phyloP scores from a whole-genome alignment of 2,113 vertebrate species.

The Cottus gobio region DNA sequence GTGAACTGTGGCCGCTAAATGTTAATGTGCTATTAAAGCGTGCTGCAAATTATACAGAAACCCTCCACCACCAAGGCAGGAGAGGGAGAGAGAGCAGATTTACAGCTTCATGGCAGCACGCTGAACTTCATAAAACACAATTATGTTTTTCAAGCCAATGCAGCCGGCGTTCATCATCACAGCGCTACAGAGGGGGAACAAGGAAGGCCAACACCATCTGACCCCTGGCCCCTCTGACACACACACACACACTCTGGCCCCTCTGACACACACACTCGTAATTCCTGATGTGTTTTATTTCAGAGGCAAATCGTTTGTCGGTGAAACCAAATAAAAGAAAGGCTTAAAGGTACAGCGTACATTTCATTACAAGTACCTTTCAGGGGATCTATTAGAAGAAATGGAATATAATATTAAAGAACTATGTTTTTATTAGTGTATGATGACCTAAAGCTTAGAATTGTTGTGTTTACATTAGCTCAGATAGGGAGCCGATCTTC shows the following conservation, averaged over 20 bases:
- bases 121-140: slow-evolving; percentile 59
- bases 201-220: background rate
- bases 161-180: slow-evolving; percentile 44
- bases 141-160: slow-evolving; percentile 54
- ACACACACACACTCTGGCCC: background rate
- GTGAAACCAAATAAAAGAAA: background rate
- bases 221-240: background rate
- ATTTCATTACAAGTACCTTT: too few relatives aligned
- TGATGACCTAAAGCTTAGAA: background rate
- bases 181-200: background rate
- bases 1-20: slow-evolving; percentile 51
- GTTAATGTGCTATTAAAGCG: slow-evolving; percentile 67
- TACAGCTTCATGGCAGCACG: slow-evolving; percentile 29
- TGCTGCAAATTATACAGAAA: slow-evolving; percentile 53
- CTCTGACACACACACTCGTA: background rate
- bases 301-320: background rate
- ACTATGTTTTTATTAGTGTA: background rate
- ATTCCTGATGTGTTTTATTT: background rate
- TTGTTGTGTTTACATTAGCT: background rate
- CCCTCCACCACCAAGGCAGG: slow-evolving; percentile 32
- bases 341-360: background rate
- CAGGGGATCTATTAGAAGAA: background rate
- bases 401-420: background rate
- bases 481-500: background rate
- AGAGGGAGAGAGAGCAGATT: slow-evolving; percentile 34